A percentile compares a stretch with the other conserved stretches of the same genome.
phyloP scores from a whole-genome alignment of 2,888 invertebrate species.

The Scaptomyza cyrtandrae region DNA sequence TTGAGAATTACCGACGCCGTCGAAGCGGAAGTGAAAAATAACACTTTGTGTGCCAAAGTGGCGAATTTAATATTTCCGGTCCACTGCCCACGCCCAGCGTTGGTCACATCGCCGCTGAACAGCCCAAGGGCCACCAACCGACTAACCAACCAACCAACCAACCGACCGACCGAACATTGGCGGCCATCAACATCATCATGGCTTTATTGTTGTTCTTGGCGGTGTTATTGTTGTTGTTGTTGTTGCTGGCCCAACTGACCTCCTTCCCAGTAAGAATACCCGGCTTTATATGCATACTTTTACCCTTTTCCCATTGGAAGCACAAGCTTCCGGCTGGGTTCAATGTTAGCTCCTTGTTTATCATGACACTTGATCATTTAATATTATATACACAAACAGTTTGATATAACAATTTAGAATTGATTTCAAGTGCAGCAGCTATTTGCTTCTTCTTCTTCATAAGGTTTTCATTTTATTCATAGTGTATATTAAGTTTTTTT shows the following conservation, averaged over 20 bases:
- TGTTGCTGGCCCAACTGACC: slow-evolving; percentile 23
- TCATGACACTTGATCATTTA: not conserved
- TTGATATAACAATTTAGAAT: slow-evolving; percentile 2
- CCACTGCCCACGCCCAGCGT: slow-evolving; percentile 43
- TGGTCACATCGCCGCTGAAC: slow-evolving; percentile 23
- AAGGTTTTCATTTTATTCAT: not conserved
- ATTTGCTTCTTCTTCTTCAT: not conserved
- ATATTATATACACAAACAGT: not conserved
- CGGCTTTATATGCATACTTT: slow-evolving; percentile 16
- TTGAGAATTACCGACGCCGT: slow-evolving; percentile 41
- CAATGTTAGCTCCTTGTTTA: not conserved
- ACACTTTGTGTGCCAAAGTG: slow-evolving; percentile 66
- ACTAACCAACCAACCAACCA: not conserved
- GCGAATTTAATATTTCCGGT: slow-evolving; percentile 76
- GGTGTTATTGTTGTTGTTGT: not conserved
- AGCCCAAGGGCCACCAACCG: slow-evolving; percentile 8
- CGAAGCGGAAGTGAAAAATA: slow-evolving; percentile 69
- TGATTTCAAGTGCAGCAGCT: not conserved
- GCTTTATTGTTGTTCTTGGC: too few species aligned
- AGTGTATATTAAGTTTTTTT: not conserved
- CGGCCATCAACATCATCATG: too few species aligned
- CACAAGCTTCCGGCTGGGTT: not conserved
- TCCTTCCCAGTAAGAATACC: slow-evolving; percentile 6
- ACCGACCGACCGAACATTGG: too few species aligned
- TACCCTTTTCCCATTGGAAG: slow-evolving; percentile 5